Evolutionary conservation across 2,888 invertebrate species (phyloP).

Genomic region (Noctua janthe): DNA sequence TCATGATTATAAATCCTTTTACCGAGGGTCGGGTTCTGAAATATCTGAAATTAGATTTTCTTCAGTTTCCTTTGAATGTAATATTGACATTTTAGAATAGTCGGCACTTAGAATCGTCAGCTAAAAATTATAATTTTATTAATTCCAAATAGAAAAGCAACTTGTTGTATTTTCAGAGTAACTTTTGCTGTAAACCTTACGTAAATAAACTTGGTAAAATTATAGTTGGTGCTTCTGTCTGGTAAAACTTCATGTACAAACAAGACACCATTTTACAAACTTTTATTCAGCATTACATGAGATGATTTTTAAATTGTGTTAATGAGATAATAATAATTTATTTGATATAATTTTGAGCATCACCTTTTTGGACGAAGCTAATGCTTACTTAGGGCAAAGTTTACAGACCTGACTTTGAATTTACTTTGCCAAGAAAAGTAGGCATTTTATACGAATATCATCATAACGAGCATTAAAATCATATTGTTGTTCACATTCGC

Average conservation of each 20-base stretch:
- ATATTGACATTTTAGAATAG: background rate
- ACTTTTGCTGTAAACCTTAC: background rate
- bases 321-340: too few relatives aligned
- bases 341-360: background rate
- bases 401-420: background rate
- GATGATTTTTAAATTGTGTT: too few relatives aligned
- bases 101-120: background rate
- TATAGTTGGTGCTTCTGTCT: background rate
- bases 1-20: conserved; percentile 21
- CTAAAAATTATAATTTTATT: background rate
- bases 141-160: background rate
- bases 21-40: conserved; percentile 4
- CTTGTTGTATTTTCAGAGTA: background rate
- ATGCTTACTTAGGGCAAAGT: background rate
- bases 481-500: background rate
- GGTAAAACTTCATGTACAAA: background rate
- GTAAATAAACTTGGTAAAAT: background rate
- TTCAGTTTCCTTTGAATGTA: background rate
- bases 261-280: background rate
- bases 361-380: background rate
- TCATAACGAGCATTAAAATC: background rate
- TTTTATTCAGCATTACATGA: background rate
- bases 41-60: conserved; percentile 6
- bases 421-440: background rate
- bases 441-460: background rate